Evolutionary conservation across 2,888 invertebrate genomes (phyloP).

Genomic region (Listrodromus nycthemerus): DNA sequence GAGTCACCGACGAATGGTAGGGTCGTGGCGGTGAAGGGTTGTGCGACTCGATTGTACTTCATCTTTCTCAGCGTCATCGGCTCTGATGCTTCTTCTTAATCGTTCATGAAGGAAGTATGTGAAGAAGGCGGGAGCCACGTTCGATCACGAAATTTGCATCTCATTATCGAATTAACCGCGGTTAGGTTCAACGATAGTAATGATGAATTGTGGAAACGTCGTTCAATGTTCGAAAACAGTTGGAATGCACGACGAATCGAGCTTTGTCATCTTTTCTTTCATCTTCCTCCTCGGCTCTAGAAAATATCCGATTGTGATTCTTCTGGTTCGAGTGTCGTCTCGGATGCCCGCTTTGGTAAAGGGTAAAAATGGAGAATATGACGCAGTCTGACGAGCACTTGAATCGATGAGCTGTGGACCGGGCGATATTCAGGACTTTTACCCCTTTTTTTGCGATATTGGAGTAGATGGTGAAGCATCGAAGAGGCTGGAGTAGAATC

Average conservation of each 20-base stretch:
- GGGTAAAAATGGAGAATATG: too few species aligned
- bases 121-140: conserved; percentile 55
- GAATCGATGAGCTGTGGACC: too few species aligned
- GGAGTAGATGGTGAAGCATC: conserved; percentile 20
- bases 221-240: conserved; percentile 77
- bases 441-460: conserved; percentile 6
- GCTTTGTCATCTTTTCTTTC: conserved; percentile 64
- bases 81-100: conserved; percentile 11
- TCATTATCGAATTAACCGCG: conserved; percentile 74
- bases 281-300: conserved; percentile 3
- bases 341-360: conserved; percentile 26
- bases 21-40: neutral
- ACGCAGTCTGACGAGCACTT: too few species aligned
- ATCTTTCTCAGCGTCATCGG: conserved; percentile 24
- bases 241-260: conserved; percentile 82
- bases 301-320: too few species aligned
- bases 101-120: conserved; percentile 54
- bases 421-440: too few species aligned
- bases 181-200: conserved; percentile 76
- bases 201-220: conserved; percentile 84
- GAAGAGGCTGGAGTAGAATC: conserved; percentile 3
- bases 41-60: conserved; percentile 45
- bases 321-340: conserved; percentile 24
- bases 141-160: conserved; percentile 73
- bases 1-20: conserved; percentile 4